A percentile compares a stretch with the other conserved stretches of the same genome.
Conservation (phyloP, 2,888 invertebrate genomes). For the Aspidiotus rigidus region DNA sequence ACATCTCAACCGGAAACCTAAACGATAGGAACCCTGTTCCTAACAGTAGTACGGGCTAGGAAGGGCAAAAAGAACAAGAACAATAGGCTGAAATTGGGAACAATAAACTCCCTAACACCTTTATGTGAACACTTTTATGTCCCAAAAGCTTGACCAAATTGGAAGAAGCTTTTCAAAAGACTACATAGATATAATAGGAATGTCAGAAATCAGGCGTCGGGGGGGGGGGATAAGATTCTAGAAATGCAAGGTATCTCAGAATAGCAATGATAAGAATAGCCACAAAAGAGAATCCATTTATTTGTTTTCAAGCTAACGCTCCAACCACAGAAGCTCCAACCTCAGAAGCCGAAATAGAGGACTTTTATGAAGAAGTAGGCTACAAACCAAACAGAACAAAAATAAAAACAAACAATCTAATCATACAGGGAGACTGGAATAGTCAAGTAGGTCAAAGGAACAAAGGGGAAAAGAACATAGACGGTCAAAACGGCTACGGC, state of each 20-base stretch:
- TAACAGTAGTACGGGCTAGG: not conserved
- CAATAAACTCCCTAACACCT: not conserved
- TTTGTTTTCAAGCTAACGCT: not conserved
- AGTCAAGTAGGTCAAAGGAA: constrained; percentile 5
- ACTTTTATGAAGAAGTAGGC: not conserved
- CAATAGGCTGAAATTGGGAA: not conserved
- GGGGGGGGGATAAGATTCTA: not conserved
- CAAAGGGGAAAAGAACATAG: not conserved
- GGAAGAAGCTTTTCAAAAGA: not conserved
- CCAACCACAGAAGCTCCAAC: not conserved
- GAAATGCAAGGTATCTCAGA: constrained; percentile 1
- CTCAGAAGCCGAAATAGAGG: not conserved
- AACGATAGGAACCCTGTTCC: not conserved
- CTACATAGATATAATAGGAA: not conserved
- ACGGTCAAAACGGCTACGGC: not conserved
- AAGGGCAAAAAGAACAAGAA: not conserved
- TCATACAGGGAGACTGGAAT: not conserved
- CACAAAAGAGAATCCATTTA: not conserved
- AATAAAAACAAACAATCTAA: not conserved
- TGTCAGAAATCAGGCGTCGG: not conserved
- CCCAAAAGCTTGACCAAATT: not conserved
- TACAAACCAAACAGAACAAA: not conserved
- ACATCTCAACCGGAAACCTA: no score
- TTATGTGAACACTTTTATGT: not conserved
- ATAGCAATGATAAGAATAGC: not conserved